phyloP scores from a whole-genome alignment of 2,888 invertebrate species.

The Strigamia transsilvanica region DNA sequence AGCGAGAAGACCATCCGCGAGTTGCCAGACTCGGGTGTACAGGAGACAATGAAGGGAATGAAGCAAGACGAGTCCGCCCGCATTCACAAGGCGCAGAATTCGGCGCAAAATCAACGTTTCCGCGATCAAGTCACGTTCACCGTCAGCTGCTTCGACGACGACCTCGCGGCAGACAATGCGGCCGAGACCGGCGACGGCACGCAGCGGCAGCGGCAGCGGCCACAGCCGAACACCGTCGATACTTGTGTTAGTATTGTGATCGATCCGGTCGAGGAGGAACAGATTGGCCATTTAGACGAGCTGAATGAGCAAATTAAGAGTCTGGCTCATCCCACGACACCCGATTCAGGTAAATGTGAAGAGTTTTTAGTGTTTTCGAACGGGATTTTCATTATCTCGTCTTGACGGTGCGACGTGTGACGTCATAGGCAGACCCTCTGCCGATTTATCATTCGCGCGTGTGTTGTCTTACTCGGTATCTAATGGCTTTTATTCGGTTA shows the following conservation, averaged over 20 bases:
- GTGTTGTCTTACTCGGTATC: not conserved
- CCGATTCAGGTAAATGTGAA: not conserved
- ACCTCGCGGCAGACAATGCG: not conserved
- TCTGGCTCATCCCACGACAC: not conserved
- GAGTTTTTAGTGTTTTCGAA: not conserved
- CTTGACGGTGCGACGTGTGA: not conserved
- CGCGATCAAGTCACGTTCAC: not conserved
- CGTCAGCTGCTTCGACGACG: constrained; percentile 9
- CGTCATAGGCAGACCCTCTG: not conserved
- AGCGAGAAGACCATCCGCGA: not conserved
- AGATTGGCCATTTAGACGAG: not conserved
- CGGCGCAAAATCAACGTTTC: not conserved
- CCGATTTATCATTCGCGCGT: not conserved
- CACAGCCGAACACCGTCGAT: not conserved
- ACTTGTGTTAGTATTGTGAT: constrained; percentile 18
- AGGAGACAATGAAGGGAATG: not conserved
- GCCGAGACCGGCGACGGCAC: not conserved
- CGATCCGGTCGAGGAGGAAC: constrained; percentile 26
- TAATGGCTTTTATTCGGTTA: not conserved
- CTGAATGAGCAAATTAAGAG: not conserved
- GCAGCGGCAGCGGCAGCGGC: not conserved
- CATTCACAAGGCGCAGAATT: not conserved
- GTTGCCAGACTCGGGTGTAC: not conserved
- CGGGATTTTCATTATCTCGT: not conserved
- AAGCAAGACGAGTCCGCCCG: not conserved